A percentile compares a stretch with the other conserved stretches of the same genome.
phyloP scores from a whole-genome alignment of 2,888 invertebrate species.

The Microplitis deprimator region DNA sequence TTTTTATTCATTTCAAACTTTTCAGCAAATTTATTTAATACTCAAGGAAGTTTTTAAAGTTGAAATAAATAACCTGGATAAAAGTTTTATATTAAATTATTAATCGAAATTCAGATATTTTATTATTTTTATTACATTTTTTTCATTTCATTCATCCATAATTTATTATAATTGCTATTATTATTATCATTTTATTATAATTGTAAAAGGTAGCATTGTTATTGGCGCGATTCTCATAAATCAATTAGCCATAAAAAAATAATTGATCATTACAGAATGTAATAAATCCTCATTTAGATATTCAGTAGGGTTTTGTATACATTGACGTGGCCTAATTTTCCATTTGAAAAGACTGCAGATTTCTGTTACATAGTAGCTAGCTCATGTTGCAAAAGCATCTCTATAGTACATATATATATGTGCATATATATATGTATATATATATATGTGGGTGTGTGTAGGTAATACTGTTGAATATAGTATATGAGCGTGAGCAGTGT shows the following conservation, averaged over 20 bases:
- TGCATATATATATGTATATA: neutral
- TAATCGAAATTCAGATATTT: too few relatives aligned
- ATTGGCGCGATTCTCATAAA: constrained; percentile 1
- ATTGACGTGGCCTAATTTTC: constrained; percentile 43
- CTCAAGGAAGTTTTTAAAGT: too few relatives aligned
- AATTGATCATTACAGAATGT: constrained; percentile 66
- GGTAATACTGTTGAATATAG: neutral
- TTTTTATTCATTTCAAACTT: too few relatives aligned
- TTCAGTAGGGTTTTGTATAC: constrained; percentile 21
- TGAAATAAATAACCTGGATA: too few relatives aligned
- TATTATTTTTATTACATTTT: too few relatives aligned
- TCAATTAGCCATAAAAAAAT: constrained; percentile 60
- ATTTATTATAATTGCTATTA: neutral
- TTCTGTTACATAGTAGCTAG: constrained; percentile 18
- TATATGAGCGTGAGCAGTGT: neutral
- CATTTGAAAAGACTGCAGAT: constrained; percentile 35
- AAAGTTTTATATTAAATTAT: too few relatives aligned
- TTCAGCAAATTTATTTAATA: too few relatives aligned
- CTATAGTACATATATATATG: neutral
- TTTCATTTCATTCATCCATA: too few relatives aligned
- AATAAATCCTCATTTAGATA: constrained; percentile 19
- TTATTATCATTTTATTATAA: neutral
- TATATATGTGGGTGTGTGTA: neutral
- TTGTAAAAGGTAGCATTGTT: neutral
- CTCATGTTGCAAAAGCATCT: neutral